Base-by-base conservation (phyloP, 2,888 invertebrate species). In the Cephus runcator region DNA sequence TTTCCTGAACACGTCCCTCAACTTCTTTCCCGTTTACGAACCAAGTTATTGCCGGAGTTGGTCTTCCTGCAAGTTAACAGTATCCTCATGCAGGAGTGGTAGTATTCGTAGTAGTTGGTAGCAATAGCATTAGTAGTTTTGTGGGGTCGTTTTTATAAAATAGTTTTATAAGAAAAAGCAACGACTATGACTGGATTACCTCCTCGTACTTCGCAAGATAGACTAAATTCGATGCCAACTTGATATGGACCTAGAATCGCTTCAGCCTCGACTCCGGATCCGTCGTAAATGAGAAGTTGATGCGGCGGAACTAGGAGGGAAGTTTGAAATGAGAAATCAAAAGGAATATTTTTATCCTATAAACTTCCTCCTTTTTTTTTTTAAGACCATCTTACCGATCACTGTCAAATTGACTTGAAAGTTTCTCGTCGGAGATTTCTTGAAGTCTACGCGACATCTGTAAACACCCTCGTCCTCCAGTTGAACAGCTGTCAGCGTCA, bases 31-130 rank as follows among this genome's bases (percentile, higher is more conserved):
- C 90, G 81, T 91, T 90, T 87, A 96, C 94, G 87, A 96, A 94
- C 97, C 97, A 97, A 83, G 95, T 95, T n/a, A 97, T 96, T n/a
- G 95, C 95, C 11, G 97, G 97, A 30, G 95, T 94, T 73, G 97
- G 97, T 73, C 96, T 96, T 81, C 97, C 97, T 97, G 93, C 0
- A 88, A 34, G 56, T 56, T 56, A 56, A 56, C 56, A 9, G 56
- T 23, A 9, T 56, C 56, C 56, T 56, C 56, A 23, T 56, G 56
- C 23, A 56, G 23, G 23, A 23, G 9, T 23, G 9, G 15, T 56
- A 23, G 56, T 23, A 23, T 23, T 23, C 0, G 56, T 56, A 9
- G 23, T 15, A 56, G 56, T 23, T 23, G 15, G 15, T 40, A 15
- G 40, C 40, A 56, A 56, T 56, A 9, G 23, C 15, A 15, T 23